Percentiles rank a stretch among this genome's conserved stretches.
Conservation (phyloP, 2,888 invertebrate genomes). For the Athetis lepigone region DNA sequence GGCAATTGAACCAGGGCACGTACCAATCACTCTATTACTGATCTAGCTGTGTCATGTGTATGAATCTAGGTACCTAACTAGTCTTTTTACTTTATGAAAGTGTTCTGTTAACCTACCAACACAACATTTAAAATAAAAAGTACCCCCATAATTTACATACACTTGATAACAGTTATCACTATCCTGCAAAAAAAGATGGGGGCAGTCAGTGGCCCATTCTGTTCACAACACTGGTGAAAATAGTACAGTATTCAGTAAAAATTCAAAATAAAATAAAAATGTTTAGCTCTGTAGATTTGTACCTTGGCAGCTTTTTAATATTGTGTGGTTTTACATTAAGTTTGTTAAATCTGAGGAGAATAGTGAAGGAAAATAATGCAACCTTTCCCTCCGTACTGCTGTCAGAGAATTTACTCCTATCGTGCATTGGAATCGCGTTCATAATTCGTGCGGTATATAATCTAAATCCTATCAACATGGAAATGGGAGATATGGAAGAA, state of each 20-base stretch:
- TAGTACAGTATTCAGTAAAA: constrained; percentile 6
- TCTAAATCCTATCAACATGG: constrained; percentile 70
- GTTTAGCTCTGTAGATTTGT: constrained; percentile 78
- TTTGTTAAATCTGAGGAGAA: constrained; percentile 79
- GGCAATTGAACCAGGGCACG: no score
- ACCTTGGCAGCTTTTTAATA: constrained; percentile 81
- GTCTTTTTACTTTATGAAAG: constrained; percentile 43
- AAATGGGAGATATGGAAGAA: constrained; percentile 72
- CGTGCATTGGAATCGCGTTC: constrained; percentile 83
- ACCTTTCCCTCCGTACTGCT: constrained; percentile 77
- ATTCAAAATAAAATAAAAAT: constrained; percentile 67
- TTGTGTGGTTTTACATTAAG: constrained; percentile 80
- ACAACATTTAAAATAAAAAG: constrained; percentile 68
- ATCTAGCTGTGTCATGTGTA: no score
- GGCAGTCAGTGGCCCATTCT: constrained; percentile 70
- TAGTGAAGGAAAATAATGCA: constrained; percentile 71
- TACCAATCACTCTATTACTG: no score
- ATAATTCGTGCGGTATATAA: constrained; percentile 74
- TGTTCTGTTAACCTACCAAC: constrained; percentile 37
- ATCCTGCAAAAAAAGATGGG: constrained; percentile 73
- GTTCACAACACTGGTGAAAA: constrained; percentile 33
- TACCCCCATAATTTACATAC: constrained; percentile 85
- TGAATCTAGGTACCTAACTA: constrained; percentile 12
- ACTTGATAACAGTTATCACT: constrained; percentile 72
- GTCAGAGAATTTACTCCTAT: constrained; percentile 83